Base-by-base conservation (phyloP, 2,797 vertebrate species). In the Trichosurus vulpecula region DNA sequence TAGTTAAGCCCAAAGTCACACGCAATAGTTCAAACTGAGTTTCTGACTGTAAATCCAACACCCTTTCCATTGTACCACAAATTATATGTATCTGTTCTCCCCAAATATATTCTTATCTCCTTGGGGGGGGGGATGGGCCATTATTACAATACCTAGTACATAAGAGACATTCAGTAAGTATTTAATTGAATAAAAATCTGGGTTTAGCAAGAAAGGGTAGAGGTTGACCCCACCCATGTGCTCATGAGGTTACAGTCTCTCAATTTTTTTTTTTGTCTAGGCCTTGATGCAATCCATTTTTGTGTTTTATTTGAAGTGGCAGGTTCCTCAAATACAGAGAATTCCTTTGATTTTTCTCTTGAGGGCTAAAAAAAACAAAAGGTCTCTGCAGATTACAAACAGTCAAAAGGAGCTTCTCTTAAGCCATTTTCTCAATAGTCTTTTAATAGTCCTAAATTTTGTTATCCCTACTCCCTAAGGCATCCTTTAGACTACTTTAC, bases 401-500 rank as follows among this genome's bases (percentile, higher is more conserved):
- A 96, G 30, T 30, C 74, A 52, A 35, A 61, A 54, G 10, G 74
- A 92, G 22, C 30, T 90, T 61, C 52, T 41, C 47, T n/a, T 35
- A 8, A 91, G 19, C 30, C 90, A 53, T 25, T 11, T 27, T 54
- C 31, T 4, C 10, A n/a, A 53, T 55, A 94, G 52, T 31, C 94
- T 95, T n/a, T 92, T 51, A 93, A 57, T 56, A 94, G 89, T 52
- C 35, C 27, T 31, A 54, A 57, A 66, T 53, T 91, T 93, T 93
- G 81, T 41, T 92, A 96, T 93, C 53, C 92, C 56, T 66, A 16
- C 3, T 57, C 93, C 41, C 66, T 93, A 81, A 54, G 57, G 91
- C 27, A 92, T n/a, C 56, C 89, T 97, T 92, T 96, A 98, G 94
- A 92, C 87, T 93, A 95, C 95, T 66, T 92, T 89, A 92, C 58